Evolutionary conservation across 2,888 invertebrate genomes (phyloP).

Genomic region (Chymomyza caudatula): DNA sequence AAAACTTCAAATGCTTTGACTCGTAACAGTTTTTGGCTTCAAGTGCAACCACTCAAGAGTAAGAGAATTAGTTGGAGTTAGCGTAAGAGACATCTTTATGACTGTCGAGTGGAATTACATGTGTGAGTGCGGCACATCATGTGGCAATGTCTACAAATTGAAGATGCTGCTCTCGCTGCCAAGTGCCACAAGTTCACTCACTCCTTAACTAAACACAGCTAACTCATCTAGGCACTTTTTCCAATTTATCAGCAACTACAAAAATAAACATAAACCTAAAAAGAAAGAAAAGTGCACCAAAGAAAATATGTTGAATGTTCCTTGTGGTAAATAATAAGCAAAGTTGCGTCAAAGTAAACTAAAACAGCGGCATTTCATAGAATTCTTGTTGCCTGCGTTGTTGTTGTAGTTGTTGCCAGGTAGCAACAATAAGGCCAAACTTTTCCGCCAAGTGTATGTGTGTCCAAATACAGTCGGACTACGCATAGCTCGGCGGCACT

Average conservation of each 20-base stretch:
- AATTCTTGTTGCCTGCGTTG: neutral
- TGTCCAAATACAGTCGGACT: neutral
- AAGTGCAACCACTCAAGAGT: slow-evolving; percentile 6
- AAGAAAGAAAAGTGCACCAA: neutral
- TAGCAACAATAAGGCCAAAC: neutral
- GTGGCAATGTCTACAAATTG: neutral
- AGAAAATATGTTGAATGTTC: neutral
- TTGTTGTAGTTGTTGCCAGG: neutral
- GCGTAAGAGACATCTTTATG: neutral
- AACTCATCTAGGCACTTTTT: neutral
- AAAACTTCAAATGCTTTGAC: slow-evolving; percentile 38
- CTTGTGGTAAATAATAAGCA: slow-evolving; percentile 6
- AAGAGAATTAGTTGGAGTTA: neutral
- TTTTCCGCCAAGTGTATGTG: neutral
- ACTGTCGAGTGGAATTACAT: neutral
- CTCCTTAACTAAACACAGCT: neutral
- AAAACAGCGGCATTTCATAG: neutral
- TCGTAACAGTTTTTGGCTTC: slow-evolving; percentile 29
- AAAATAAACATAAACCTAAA: neutral
- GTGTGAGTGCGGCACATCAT: neutral
- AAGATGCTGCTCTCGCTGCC: neutral
- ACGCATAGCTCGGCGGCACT: neutral
- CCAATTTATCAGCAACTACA: slow-evolving; percentile 1
- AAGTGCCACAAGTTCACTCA: slow-evolving; percentile 22
- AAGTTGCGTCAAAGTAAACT: slow-evolving; percentile 2